Evolutionary conservation across 2,797 vertebrate species (phyloP).

Genomic region (Podargus strigoides): DNA sequence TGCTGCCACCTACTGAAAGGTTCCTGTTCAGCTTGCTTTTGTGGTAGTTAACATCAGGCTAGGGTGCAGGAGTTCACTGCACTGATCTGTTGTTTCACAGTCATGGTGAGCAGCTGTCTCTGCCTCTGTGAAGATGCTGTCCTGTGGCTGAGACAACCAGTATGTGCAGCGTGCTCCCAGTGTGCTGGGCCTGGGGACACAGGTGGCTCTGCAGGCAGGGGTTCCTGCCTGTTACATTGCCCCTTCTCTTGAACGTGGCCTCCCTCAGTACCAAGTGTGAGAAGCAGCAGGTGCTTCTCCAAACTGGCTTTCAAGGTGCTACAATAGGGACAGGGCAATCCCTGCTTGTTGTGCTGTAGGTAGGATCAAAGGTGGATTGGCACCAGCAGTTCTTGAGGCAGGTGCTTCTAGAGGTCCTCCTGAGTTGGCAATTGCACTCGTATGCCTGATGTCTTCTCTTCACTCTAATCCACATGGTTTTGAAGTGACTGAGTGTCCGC

Average conservation of each 20-base stretch:
- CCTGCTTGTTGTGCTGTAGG: not conserved
- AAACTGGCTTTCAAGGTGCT: not conserved
- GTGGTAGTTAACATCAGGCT: not conserved
- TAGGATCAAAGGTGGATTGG: not conserved
- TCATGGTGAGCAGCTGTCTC: not conserved
- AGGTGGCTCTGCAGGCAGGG: not conserved
- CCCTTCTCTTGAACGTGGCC: not conserved
- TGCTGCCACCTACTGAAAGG: conserved; percentile 54
- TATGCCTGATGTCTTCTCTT: not conserved
- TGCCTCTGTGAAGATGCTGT: not conserved
- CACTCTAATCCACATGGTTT: not conserved
- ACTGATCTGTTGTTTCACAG: not conserved
- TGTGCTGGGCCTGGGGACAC: not conserved
- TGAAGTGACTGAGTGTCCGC: not conserved
- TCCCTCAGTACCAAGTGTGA: not conserved
- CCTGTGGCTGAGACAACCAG: not conserved
- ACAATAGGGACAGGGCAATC: accelerated
- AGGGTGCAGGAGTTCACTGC: not conserved
- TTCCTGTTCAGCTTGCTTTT: not conserved
- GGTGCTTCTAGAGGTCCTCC: not conserved
- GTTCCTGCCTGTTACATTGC: not conserved
- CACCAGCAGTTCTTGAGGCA: not conserved
- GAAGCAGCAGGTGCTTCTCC: not conserved
- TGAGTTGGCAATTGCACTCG: not conserved
- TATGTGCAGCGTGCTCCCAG: not conserved